Base-by-base conservation (phyloP, 2,797 vertebrate species). In the Microcaecilia unicolor region DNA sequence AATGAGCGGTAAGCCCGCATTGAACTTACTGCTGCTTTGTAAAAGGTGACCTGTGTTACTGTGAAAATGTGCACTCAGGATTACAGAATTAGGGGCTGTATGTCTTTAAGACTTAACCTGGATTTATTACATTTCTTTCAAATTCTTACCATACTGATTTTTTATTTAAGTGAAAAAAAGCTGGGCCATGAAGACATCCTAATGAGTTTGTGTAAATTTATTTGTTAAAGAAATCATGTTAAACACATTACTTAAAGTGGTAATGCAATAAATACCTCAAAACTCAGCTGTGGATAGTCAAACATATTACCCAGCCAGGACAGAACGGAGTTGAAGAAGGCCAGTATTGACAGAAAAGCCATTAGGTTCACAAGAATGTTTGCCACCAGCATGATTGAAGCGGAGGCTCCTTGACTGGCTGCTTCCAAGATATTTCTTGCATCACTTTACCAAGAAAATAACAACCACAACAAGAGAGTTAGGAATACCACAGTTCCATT, bases 261-360 rank as follows among this genome's bases (percentile, higher is more conserved):
- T 28, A 22, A 26, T 15, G 8, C 3, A 6, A 9, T 10, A 22
- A 38, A 48, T 76, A 92, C 89, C 77, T 89, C 74, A 44, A 94
- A 92, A 62, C 70, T 92, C 42, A 92, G 54, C 41, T 90, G 66
- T 4, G 89, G 86, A 37, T 61, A 90, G 61, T 86, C 66, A 15
- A 91, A 78, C 77, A 93, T 74, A 33, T n/a, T 79, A 15, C 89
- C 89, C 11, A 92, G 28, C 88, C 90, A 94, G 25, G 85, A 85
- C n/a, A 94, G 74, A 15, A 39, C 54, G 2, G 79, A 61, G 20
- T 93, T 78, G 12, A 83, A 5, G 41, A 90, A 91, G 29, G 83
- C 64, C 44, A 91, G 24, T 33, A 93, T 51, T 9, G 91, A 70
- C 33, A 92, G 41, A 61, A 90, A 91, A 36, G 87, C 70, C 8